Base-by-base conservation (phyloP, 2,797 vertebrate species). In the Channallabes apus region DNA sequence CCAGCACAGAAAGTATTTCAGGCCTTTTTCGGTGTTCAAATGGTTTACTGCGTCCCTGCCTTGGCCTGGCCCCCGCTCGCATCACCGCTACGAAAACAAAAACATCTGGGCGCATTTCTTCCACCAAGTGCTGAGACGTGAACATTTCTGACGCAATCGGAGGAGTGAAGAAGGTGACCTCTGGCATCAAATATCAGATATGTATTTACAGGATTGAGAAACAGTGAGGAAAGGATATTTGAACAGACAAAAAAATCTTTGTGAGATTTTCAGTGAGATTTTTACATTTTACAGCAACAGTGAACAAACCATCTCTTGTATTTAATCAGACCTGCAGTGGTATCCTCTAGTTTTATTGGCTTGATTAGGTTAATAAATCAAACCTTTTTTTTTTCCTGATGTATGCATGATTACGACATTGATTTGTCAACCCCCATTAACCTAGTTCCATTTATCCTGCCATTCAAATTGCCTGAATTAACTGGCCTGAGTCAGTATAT, bases 1-100 rank as follows among this genome's bases (percentile, higher is more conserved):
- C 38, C 8, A 1, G 14, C 78, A 29, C 61, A 62, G 12, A 3
- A 51, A 51, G 17, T 6, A 29, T 54, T 80, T 67, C 79, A 82
- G 68, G 76, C 95, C 95, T 95, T 95, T 95, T 95, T 94, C 90
- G 95, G 95, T 90, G 91, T 85, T 54, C 91, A 88, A 91, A 93
- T 92, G 32, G 88, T 68, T 86, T 80, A 24, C 68, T 84, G 62
- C 24, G 29, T 80, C 79, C 18, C 41, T 6, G 68, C 38, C 61
- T 41, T 35, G 65, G 59, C 80, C 78, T 54, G 46, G 46, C 46
- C 75, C 75, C 73, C 38, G 17, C 35, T 56, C 85, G 88, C 87
- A 82, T 86, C 81, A 88, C 83, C 84, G 32, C 32, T 64, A 79
- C 87, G 79, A 88, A 91, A 92, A 91, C 90, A 89, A 83, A 90